Percentiles rank a stretch among this genome's conserved stretches.
Conservation (phyloP, 2,888 invertebrate genomes). For the Leptopilina syphax region DNA sequence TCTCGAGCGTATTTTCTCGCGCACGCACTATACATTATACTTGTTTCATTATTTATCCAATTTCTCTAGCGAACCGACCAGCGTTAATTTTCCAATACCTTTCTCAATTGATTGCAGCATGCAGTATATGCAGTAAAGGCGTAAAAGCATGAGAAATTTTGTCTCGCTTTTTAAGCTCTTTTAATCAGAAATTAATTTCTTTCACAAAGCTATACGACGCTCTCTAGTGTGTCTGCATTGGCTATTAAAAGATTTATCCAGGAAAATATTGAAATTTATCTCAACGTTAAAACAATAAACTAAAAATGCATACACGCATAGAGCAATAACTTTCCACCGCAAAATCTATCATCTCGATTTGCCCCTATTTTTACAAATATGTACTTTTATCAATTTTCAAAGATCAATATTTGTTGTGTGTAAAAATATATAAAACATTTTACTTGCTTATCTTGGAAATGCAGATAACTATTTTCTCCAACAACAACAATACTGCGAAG, state of each 20-base stretch:
- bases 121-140: not conserved
- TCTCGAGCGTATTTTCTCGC: conserved; percentile 36
- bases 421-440: not conserved
- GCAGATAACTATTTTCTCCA: conserved; percentile 25
- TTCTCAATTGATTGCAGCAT: not conserved
- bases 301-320: too few species aligned
- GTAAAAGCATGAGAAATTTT: conserved; percentile 27
- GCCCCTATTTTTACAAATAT: too few species aligned
- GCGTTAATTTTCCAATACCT: conserved; percentile 35
- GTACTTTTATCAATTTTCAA: not conserved
- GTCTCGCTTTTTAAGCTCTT: not conserved
- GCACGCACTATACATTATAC: conserved; percentile 36
- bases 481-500: not conserved
- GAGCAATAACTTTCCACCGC: too few species aligned
- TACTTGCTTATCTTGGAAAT: conserved; percentile 5
- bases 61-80: conserved; percentile 4
- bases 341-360: not conserved
- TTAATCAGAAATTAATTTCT: conserved; percentile 22
- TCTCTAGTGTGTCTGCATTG: not conserved
- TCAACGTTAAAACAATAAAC: not conserved
- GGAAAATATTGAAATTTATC: conserved; percentile 27
- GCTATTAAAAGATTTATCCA: too few species aligned
- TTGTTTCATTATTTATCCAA: conserved; percentile 37
- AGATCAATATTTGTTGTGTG: not conserved
- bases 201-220: not conserved